A percentile compares a stretch with the other conserved stretches of the same genome.
phyloP scores from a whole-genome alignment of 2,797 vertebrate genomes.

The Acridotheres tristis region DNA sequence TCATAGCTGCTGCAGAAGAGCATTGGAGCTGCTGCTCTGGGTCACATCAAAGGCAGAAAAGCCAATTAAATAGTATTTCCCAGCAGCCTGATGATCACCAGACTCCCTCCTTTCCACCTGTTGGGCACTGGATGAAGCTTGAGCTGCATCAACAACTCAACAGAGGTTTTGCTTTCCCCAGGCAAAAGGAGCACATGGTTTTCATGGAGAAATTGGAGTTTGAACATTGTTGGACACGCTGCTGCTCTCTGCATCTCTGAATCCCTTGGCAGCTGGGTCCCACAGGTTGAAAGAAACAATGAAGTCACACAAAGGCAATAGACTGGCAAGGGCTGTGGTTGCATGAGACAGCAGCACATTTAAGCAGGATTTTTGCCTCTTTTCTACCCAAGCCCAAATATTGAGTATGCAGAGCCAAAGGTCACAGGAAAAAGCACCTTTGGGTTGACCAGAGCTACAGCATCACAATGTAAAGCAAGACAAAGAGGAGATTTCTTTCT shows the following conservation, averaged over 20 bases:
- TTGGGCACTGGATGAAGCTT: background rate
- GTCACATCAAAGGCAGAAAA: background rate
- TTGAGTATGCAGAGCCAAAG: background rate
- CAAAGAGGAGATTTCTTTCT: background rate
- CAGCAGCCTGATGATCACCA: background rate
- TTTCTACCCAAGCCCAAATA: background rate
- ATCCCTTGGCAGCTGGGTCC: background rate
- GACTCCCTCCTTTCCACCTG: background rate
- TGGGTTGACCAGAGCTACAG: background rate
- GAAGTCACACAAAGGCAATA: background rate
- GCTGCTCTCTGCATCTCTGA: background rate
- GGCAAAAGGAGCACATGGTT: background rate
- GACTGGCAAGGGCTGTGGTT: background rate
- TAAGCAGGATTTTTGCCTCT: background rate
- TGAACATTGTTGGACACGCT: background rate
- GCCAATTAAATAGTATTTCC: background rate
- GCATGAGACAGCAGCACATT: background rate
- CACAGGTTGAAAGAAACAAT: background rate
- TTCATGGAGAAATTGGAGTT: background rate
- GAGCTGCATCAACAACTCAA: background rate
- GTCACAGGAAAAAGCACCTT: background rate
- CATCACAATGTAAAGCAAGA: accelerated
- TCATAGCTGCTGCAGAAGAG: background rate
- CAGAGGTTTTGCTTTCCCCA: background rate
- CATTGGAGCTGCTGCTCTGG: background rate